Evolutionary conservation across 2,113 vertebrate species (phyloP).

Genomic region (Lophotis ruficrista): DNA sequence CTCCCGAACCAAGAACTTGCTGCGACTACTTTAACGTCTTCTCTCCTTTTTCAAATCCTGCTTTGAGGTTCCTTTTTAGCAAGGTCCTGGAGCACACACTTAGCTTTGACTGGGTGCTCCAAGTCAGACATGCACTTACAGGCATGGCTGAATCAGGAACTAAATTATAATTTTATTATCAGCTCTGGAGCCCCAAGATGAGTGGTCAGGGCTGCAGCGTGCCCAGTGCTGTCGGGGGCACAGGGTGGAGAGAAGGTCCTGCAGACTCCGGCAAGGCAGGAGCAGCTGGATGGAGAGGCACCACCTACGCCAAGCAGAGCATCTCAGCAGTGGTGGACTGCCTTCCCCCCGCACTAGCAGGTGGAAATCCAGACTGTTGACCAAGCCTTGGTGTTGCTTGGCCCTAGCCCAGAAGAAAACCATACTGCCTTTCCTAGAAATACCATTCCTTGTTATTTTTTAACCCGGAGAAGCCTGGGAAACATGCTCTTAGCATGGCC

Average conservation of each 20-base stretch:
- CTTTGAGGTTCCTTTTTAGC: not conserved
- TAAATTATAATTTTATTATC: not conserved
- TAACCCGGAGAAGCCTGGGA: not conserved
- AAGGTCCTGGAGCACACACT: not conserved
- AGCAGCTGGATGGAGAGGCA: not conserved
- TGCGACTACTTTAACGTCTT: not conserved
- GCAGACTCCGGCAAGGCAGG: not conserved
- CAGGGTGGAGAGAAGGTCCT: not conserved
- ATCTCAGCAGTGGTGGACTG: not conserved
- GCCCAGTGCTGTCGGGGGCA: not conserved
- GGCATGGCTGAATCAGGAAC: not conserved
- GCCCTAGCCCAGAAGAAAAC: not conserved
- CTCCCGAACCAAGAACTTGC: not conserved
- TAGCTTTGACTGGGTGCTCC: not conserved
- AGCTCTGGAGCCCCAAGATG: not conserved
- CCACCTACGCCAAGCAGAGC: not conserved
- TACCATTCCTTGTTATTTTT: not conserved
- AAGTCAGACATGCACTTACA: not conserved
- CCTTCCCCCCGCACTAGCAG: not conserved
- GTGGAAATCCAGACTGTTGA: not conserved
- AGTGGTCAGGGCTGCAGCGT: not conserved
- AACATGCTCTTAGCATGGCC: accelerated
- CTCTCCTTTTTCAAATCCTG: not conserved
- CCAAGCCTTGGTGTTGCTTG: not conserved
- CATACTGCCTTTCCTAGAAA: not conserved